phyloP scores from a whole-genome alignment of 2,797 vertebrate species.

The Pachyuromys duprasi region DNA sequence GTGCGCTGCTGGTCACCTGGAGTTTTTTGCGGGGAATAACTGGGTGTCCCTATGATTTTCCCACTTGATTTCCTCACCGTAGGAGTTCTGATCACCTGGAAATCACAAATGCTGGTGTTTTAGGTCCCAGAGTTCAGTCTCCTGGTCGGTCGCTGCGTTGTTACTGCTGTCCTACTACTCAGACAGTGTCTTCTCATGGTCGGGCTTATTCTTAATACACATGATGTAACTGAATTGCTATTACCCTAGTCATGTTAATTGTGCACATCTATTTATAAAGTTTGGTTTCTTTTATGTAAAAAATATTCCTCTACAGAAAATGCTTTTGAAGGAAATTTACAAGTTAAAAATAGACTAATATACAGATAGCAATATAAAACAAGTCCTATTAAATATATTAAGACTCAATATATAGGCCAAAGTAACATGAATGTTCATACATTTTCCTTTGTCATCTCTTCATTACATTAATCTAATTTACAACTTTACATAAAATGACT shows the following conservation, averaged over 20 bases:
- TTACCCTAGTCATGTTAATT: not conserved
- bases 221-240: not conserved
- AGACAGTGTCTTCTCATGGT: no score
- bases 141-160: no score
- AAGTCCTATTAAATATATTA: conserved; percentile 1
- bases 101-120: no score
- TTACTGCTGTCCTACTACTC: no score
- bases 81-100: no score
- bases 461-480: not conserved
- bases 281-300: conserved; percentile 55
- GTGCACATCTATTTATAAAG: conserved; percentile 44
- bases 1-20: no score
- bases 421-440: not conserved
- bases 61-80: no score
- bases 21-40: no score
- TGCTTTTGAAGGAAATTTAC: not conserved
- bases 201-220: not conserved
- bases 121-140: no score
- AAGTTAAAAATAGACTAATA: not conserved
- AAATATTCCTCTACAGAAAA: not conserved
- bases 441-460: not conserved
- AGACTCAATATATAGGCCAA: not conserved
- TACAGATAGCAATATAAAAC: not conserved
- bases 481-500: not conserved
- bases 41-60: no score